Evolutionary conservation across 2,113 vertebrate species (phyloP), one percentile per base, ranked within the genome.

Genomic region (Gorsachius goisagi): DNA sequence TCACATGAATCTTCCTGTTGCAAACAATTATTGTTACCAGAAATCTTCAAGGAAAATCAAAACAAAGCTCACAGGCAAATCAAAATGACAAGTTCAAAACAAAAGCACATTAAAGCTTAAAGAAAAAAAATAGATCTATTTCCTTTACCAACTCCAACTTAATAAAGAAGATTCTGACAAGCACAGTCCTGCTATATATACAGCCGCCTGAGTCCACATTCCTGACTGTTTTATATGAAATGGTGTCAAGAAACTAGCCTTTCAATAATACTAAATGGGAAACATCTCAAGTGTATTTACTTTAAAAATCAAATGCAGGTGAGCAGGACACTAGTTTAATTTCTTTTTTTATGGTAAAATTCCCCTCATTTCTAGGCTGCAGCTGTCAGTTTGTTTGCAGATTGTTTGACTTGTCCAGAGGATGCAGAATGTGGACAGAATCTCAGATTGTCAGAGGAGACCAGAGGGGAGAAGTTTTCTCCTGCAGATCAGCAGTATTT

Each of bases 1-100:
- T 93, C 93, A 92, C 93, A 93, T 88, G 97, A 96, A 97, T 93
- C 88, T 97, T 97, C 79, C 90, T 77, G 96, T 75, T 94, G 72
- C 80, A 95, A 97, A 92, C 72, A 97, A 84, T 94, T 95, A 87
- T 63, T 92, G 81, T 81, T 90, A 94, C 63, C 35, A 96, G 93
- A 88, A 94, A 97, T 95, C 95, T 93, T 89, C 76, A 77, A 81
- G 85, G 69, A 86, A 97, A 96, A 96, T 95, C 89, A 97, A 97
- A 97, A 94, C 55, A 91, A 95, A 93, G 88, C 68, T 97, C 66
- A 74, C 14, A 93, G 81, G 76, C 74, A 96, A 97, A 97, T 94
- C 86, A 95, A 96, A 97, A 84, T 72, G 62, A 97, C 95, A 96
- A 41, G 20, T 84, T 97, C 81, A 85, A 95, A 97, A 96, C 85